Percentiles rank a stretch among this genome's conserved stretches.
phyloP scores from a whole-genome alignment of 2,797 vertebrate species.

The Brotula barbata region DNA sequence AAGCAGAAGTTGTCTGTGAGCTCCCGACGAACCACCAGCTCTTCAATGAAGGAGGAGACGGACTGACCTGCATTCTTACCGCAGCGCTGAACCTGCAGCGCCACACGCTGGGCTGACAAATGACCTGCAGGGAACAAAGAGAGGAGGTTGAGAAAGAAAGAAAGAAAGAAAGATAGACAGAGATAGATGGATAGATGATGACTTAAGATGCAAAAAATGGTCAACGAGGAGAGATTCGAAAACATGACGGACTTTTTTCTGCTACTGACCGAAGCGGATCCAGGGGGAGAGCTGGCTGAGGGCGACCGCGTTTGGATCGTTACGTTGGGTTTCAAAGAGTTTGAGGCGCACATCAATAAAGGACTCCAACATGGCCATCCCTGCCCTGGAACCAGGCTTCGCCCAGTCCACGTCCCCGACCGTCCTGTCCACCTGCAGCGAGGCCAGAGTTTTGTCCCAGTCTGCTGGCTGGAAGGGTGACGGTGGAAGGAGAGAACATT shows the following conservation, averaged over 20 bases:
- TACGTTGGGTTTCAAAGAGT: conserved; percentile 78
- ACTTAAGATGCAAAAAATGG: no score
- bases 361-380: conserved; percentile 81
- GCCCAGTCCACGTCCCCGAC: conserved; percentile 86
- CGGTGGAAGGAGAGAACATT: background rate
- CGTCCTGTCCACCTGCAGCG: conserved; percentile 79
- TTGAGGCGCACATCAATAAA: conserved; percentile 83
- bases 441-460: conserved; percentile 81
- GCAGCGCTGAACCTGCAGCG: conserved; percentile 79
- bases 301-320: conserved; percentile 83
- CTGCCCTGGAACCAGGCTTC: conserved; percentile 75
- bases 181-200: background rate
- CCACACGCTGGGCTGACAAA: conserved; percentile 85
- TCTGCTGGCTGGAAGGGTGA: conserved; percentile 75
- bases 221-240: no score
- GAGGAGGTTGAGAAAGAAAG: background rate
- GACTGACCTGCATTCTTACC: conserved; percentile 68
- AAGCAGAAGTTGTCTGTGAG: conserved; percentile 93
- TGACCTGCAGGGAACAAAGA: conserved; percentile 73
- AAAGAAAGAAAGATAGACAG: background rate
- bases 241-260: no score
- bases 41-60: conserved; percentile 81
- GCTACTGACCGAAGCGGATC: conserved; percentile 86
- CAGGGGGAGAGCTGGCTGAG: conserved; percentile 91
- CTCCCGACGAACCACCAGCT: conserved; percentile 88